phyloP scores from a whole-genome alignment of 2,797 vertebrate genomes.

The Gymnocypris eckloni region DNA sequence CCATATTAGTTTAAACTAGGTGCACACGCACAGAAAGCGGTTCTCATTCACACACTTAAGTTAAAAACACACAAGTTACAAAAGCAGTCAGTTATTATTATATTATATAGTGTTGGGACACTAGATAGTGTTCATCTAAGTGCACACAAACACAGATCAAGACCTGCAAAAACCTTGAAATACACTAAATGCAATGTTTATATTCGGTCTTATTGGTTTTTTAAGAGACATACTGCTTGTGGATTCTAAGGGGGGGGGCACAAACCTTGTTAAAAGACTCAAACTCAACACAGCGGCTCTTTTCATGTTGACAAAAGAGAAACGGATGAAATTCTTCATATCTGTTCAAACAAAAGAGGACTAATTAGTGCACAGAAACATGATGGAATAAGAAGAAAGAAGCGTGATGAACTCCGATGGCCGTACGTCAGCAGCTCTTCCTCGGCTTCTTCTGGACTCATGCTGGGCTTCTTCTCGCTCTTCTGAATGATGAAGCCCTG shows the following conservation, averaged over 20 bases:
- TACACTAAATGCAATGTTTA: not conserved
- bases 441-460: constrained; percentile 82
- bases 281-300: constrained; percentile 88
- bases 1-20: no score
- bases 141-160: no score
- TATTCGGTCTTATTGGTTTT: not conserved
- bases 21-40: no score
- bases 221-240: not conserved
- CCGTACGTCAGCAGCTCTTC: constrained; percentile 94
- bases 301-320: constrained; percentile 90
- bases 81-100: no score
- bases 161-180: not conserved
- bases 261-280: constrained; percentile 94
- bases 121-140: no score
- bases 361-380: not conserved
- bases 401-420: not conserved
- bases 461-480: constrained; percentile 90
- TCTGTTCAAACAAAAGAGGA: constrained; percentile 75
- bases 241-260: not conserved
- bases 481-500: constrained; percentile 97
- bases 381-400: not conserved
- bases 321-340: constrained; percentile 99
- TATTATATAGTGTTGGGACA: no score
- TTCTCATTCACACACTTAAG: no score
- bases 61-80: no score